A percentile compares a stretch with the other conserved stretches of the same genome.
Conservation (phyloP, 2,113 vertebrate species). For the Xenopus borealis region DNA sequence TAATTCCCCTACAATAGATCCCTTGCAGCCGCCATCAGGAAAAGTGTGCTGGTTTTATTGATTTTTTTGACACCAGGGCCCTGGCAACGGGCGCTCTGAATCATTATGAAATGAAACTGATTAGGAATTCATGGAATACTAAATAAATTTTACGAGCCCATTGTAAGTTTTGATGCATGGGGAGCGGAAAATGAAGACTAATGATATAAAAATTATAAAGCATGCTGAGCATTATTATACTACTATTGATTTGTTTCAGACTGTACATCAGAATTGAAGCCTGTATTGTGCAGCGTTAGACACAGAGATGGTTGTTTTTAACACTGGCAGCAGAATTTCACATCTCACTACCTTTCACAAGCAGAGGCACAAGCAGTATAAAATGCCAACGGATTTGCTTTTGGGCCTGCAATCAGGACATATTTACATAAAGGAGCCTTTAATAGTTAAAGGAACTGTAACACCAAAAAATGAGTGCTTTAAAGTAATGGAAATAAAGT, state of each 20-base stretch:
- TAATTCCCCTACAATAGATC: constrained; percentile 99
- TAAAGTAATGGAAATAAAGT: no score
- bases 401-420: neutral
- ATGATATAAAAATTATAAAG: constrained; percentile 99
- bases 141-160: constrained; percentile 95
- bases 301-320: constrained; percentile 3
- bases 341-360: constrained; percentile 2
- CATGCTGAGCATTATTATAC: constrained; percentile 94
- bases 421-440: neutral
- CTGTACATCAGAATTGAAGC: constrained; percentile 88
- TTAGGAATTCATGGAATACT: constrained; percentile 99
- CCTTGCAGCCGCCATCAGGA: constrained; percentile 88
- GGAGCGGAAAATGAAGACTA: constrained; percentile 86
- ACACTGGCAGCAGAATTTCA: constrained; percentile 14
- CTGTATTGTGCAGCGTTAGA: constrained; percentile 54
- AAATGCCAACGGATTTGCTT: neutral
- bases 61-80: constrained; percentile 85
- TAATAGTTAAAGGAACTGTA: neutral
- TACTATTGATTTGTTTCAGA: constrained; percentile 98
- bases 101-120: constrained; percentile 98
- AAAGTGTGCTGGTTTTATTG: constrained; percentile 96
- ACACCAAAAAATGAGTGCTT: no score
- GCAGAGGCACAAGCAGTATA: constrained; percentile 5
- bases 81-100: constrained; percentile 77
- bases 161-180: constrained; percentile 89